Evolutionary conservation across 23 tunicate species (phyloP).

Genomic region (Phallusia fumigata): DNA sequence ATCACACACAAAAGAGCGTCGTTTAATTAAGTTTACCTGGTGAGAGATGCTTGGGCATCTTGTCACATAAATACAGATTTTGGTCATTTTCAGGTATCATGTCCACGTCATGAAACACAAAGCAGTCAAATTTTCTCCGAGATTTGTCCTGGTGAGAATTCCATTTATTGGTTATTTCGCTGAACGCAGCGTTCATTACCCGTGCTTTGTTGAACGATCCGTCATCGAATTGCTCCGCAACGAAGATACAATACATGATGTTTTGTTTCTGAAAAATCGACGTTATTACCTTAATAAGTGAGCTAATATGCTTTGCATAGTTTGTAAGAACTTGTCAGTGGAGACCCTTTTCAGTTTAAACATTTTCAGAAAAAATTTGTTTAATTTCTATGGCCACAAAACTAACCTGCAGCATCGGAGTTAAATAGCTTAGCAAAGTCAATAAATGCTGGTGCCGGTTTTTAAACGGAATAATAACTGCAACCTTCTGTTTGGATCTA

Average conservation of each 20-base stretch:
- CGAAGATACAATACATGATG: conserved; percentile 83
- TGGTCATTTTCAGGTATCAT: conserved; percentile 91
- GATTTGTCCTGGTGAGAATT: neutral
- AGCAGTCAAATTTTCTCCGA: conserved; percentile 66
- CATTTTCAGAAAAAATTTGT: too few species aligned
- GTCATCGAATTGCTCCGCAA: conserved; percentile 91
- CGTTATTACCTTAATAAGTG: neutral
- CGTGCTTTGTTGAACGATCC: conserved; percentile 96
- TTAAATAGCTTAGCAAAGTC: conserved; percentile 61
- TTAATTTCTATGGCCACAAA: too few species aligned
- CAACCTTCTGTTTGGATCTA: conserved; percentile 62
- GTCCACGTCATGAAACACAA: conserved; percentile 97
- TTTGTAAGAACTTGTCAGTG: too few species aligned
- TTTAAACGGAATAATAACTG: conserved; percentile 96
- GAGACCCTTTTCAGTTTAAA: too few species aligned
- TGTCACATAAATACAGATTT: conserved; percentile 69
- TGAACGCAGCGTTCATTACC: conserved; percentile 92
- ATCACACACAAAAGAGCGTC: too few species aligned
- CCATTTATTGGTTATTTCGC: conserved; percentile 48
- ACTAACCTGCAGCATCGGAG: conserved; percentile 82
- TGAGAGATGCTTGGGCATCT: conserved; percentile 81
- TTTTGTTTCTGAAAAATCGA: conserved; percentile 80
- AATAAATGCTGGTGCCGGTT: conserved; percentile 74
- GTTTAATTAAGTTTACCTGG: conserved; percentile 50
- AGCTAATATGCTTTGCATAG: neutral